These are phyloP conservation scores for Allacma fusca DNA, from an alignment of 2,888 invertebrate species.

Conservation along the genomic window DNA sequence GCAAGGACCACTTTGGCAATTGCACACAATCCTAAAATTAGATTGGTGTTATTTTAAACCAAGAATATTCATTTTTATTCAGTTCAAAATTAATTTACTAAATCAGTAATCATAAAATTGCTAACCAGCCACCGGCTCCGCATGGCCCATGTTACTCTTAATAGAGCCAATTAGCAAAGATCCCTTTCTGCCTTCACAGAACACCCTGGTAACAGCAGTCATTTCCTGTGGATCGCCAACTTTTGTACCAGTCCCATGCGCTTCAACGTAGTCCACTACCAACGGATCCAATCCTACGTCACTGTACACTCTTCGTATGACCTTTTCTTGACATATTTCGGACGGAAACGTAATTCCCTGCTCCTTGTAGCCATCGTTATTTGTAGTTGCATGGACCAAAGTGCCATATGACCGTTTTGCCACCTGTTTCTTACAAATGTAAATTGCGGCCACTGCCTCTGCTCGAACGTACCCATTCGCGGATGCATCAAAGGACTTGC, in stretches of 20 bases:
- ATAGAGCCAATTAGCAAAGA: slow-evolving; percentile 93
- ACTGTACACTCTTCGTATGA: slow-evolving; percentile 73
- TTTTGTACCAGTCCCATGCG: slow-evolving; percentile 87
- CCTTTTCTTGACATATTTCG: slow-evolving; percentile 60
- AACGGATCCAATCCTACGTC: slow-evolving; percentile 76
- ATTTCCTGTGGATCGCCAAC: slow-evolving; percentile 97
- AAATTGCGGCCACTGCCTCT: slow-evolving; percentile 71
- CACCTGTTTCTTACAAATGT: too few relatives aligned
- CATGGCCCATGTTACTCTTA: slow-evolving; percentile 67
- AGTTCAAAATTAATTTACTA: too few relatives aligned
- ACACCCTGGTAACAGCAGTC: slow-evolving; percentile 88
- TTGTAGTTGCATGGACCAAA: slow-evolving; percentile 77
- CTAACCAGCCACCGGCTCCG: slow-evolving; percentile 88
- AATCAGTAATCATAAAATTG: too few relatives aligned
- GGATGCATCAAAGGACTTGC: too few relatives aligned
- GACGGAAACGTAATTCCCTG: slow-evolving; percentile 47
- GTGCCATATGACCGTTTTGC: too few relatives aligned
- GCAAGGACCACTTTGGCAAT: slow-evolving; percentile 74
- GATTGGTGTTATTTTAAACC: not conserved
- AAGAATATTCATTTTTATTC: too few relatives aligned
- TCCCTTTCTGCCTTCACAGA: slow-evolving; percentile 64
- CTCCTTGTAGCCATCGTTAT: slow-evolving; percentile 78
- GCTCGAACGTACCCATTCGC: too few relatives aligned
- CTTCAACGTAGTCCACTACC: slow-evolving; percentile 80
- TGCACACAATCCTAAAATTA: slow-evolving; percentile 71